Evolutionary conservation across 2,888 invertebrate species (phyloP), one percentile per base, ranked within the genome.

Genomic region (Napeogenes sylphis): DNA sequence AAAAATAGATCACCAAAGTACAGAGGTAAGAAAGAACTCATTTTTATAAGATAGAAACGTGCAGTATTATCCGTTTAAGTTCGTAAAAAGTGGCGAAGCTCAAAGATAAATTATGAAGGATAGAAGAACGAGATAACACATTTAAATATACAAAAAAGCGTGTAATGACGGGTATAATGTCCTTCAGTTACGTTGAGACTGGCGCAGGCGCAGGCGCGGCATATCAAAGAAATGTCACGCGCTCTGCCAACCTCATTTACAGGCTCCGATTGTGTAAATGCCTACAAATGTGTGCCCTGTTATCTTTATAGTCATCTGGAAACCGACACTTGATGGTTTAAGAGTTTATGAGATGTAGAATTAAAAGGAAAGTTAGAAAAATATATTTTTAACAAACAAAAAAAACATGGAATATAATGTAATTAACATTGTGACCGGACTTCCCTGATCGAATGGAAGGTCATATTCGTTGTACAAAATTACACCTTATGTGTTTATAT

Each of bases 211-310:
- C 45, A 13, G 33, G 57, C 59, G 63, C 72, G 73, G 73, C 69
- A 60, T 57, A 68, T 73, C 72, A 72, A 74, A 73, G 68, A 70
- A 73, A 71, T 72, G 73, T 73, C 73, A 70, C 70, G 67, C 68
- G 64, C 55, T 61, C 45, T 47, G 58, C 55, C 32, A 54, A 32
- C 56, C 57, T 57, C 60, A 58, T 47, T 57, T 64, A 54, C 63
- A 32, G 51, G 47, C 56, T 47, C 57, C 54, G 60, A 58, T 42
- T 58, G 60, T 60, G 59, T 60, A 45, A 63, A 60, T 57, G 56
- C 55, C 45, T 60, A 63, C 63, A 58, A 58, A 64, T 64, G 60
- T 47, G 55, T 55, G 46, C 55, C 54, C 4, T 45, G n/a, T 54
- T 60, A 60, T 64, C 60, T 64, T 55, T 57, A 60, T 46, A 45